Evolutionary conservation across 2,113 vertebrate genomes (phyloP), one percentile per base, ranked within the genome.

Genomic region (Nerophis lumbriciformis): DNA sequence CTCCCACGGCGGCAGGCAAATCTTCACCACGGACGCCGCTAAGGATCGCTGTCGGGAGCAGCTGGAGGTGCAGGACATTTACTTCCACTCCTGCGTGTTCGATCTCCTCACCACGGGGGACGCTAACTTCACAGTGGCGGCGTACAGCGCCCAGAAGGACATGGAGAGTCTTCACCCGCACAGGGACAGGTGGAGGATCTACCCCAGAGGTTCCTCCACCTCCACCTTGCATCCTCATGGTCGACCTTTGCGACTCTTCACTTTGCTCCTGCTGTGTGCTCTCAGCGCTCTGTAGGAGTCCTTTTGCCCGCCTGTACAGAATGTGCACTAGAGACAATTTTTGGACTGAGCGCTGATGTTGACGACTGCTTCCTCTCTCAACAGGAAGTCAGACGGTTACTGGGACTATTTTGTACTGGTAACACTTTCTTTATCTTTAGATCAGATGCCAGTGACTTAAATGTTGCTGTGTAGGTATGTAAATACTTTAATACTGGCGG

Each of bases 81-180:
- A 98, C 64, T 99, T 95, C 83, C 87, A 97, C 76, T 98, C 96
- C 0, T 98, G 96, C 11, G 90, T 98, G 16, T 99, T 99, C 55
- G 97, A 98, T 81, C 90, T 98, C 6, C 92, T 99, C 66, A 98
- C 97, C 86, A 98, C 96, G 0, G 95, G 96, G 0, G 97, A 98
- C 1, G 89, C 90, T 65, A 98, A 97, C 88, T 99, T 98, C 86
- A 95, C 94, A 0, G 88, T 91, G 6, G 94, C 95, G 0, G 96
- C 95, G 39, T 92, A 93, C 82, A 94, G 92, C 28, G 96, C 97
- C 63, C 90, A 93, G 85, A 93, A 92, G 78, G 97, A 99, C 53
- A 90, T 98, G 84, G 92, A 94, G 78, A 92, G 90, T 0, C 88
- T 99, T 66, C 96, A 99, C 73, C 95, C 95, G 0, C 88, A 91